These are phyloP conservation scores for zebrafish (Danio rerio) DNA, from an alignment of 2,113 vertebrate species.

Conservation along the genomic window DNA sequence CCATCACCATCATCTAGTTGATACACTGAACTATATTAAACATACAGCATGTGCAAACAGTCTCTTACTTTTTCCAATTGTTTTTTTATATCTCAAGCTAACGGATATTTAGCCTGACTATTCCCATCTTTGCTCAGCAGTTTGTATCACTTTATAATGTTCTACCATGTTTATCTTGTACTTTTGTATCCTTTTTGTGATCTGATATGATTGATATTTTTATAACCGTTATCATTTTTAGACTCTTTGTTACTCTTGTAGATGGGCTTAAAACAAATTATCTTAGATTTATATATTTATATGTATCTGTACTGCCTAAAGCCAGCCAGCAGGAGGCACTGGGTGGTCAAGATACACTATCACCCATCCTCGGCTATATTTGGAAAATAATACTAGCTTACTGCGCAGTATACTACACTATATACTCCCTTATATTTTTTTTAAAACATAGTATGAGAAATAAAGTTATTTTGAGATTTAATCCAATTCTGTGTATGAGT, in stretches of 20 bases:
- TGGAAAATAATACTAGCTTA: not conserved
- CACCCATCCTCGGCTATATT: not conserved
- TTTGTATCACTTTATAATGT: not conserved
- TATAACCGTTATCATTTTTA: not conserved
- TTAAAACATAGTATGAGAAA: slow-evolving; percentile 18
- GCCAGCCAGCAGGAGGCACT: slow-evolving; percentile 51
- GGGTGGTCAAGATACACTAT: not conserved
- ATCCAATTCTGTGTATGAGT: not conserved
- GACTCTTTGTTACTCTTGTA: slow-evolving; percentile 14
- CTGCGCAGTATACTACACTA: not conserved
- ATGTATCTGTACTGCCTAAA: not conserved
- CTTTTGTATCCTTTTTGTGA: slow-evolving; percentile 25
- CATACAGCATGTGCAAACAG: slow-evolving; percentile 37
- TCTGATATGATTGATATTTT: slow-evolving; percentile 1
- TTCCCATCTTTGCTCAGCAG: slow-evolving; percentile 24
- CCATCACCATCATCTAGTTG: slow-evolving; percentile 41
- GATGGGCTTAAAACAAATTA: slow-evolving; percentile 15
- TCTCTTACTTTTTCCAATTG: slow-evolving; percentile 21
- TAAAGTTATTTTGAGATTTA: slow-evolving; percentile 16
- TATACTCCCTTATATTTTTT: not conserved
- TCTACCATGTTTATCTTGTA: slow-evolving; percentile 21
- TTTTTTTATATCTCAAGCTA: slow-evolving; percentile 41
- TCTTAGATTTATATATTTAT: not conserved
- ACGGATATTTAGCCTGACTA: slow-evolving; percentile 20
- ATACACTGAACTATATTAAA: slow-evolving; percentile 61